phyloP scores from a whole-genome alignment of 2,888 invertebrate species.

The Aporophyla nigra region DNA sequence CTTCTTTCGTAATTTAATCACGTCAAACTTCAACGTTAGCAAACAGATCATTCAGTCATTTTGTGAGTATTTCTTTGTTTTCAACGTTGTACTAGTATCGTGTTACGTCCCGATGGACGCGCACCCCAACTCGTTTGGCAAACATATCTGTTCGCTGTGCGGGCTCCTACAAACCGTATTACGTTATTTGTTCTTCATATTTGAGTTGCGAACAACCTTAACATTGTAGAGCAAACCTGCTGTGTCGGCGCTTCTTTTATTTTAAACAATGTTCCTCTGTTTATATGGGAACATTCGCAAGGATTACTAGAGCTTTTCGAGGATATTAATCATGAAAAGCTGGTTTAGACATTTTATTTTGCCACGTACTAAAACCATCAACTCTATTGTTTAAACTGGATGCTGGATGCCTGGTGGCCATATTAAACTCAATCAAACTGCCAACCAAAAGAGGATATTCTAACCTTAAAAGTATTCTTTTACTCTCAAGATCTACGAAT shows the following conservation, averaged over 20 bases:
- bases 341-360: background rate
- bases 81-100: background rate
- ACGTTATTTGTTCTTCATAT: conserved; percentile 69
- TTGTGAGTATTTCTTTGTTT: background rate
- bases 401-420: too few species aligned
- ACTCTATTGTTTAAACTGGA: background rate
- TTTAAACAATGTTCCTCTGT: conserved; percentile 37
- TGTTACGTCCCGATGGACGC: conserved; percentile 16
- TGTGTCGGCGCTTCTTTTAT: conserved; percentile 56
- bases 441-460: background rate
- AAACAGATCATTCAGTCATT: background rate
- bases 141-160: conserved; percentile 59
- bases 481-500: background rate
- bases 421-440: background rate
- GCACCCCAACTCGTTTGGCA: conserved; percentile 38
- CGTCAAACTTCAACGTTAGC: background rate
- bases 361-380: background rate
- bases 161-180: conserved; percentile 64
- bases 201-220: conserved; percentile 67
- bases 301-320: background rate
- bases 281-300: conserved; percentile 22
- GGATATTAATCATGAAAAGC: background rate
- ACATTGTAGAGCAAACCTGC: conserved; percentile 61
- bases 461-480: background rate
- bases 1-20: background rate